Base-by-base conservation (phyloP, 1,140 invertebrate species). In the Neodiprion pinetum region DNA sequence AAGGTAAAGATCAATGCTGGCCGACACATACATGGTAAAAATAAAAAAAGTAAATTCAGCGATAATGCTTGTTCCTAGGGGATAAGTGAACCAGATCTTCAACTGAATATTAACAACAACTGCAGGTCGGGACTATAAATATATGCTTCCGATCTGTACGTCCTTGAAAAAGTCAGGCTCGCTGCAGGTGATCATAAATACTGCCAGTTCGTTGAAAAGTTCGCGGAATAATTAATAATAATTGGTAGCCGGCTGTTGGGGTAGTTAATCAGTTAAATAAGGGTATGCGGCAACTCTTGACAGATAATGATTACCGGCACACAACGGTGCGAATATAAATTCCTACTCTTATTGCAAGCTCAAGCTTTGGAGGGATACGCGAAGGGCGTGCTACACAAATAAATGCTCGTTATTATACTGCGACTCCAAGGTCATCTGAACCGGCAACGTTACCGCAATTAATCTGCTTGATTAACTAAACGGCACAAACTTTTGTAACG, bases 1-100 rank as follows among this genome's bases (percentile, higher is more conserved):
- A 9, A 61, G n/a, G 53, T 61, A 61, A 61, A 61, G 53, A 61
- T 61, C 53, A 61, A 61, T 61, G 53, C 53, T 61, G 53, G n/a
- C 53, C 53, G 28, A 17, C 28, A 40, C 53, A 61, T 14, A 61
- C 11, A 61, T 61, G 53, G n/a, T 61, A 17, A 61, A 61, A 61
- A 17, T 14, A 17, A 61, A 12, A 17, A 61, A 61, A 61, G 28
- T 40, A 40, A 61, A 12, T 61, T 61, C 28, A 40, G 28, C 28
- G 28, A 40, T 40, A 40, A 40, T 40, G 28, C 28, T 40, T 40
- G 28, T 3, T 40, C 28, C 28, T 40, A 5, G 28, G 28, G 28
- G 28, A 40, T 40, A 40, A 40, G 28, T 40, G 28, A 40, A 40
- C 28, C 28, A 40, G 28, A 40, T 40, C 28, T 40, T 40, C 28